Evolutionary conservation across 2,797 vertebrate genomes (phyloP), one percentile per base, ranked within the genome.

Genomic region (Parambassis ranga): DNA sequence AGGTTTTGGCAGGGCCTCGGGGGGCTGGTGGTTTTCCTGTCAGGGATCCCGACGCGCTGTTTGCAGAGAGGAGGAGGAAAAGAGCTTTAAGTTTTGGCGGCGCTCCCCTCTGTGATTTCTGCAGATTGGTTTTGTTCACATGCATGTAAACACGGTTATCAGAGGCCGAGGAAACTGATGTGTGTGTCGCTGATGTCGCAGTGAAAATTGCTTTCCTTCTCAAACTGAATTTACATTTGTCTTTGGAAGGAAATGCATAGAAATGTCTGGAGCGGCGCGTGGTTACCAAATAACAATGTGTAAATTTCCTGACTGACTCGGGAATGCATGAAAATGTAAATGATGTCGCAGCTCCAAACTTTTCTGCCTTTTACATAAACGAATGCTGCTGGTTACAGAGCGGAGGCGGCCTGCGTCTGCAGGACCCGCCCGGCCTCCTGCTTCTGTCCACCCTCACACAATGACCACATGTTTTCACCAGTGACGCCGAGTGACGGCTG

Each of bases 211-310:
- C 71, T 79, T 79, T 66, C 14, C 58, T 66, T 74, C 66, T 82
- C 73, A 77, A 64, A 75, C 61, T 48, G 65, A 73, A 83, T 87
- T 81, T 73, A 77, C 70, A 82, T 83, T 77, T 72, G 75, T 80
- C 68, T 79, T 68, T 63, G 49, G 50, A 51, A 32, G 39, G 14
- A 72, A 79, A 75, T 66, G 77, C 73, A 73, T 65, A 62, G 57
- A 55, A 75, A 70, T 49, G 49, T 79, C 58, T 75, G 43, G 23
- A 2, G 32, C 43, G 4, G 41, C 52, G 0, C 22, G 31, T 58
- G 23, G 69, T 77, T 83, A 77, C 69, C 67, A 36, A 69, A 81
- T 81, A 72, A 74, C 63, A 80, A 76, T 69, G 76, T 74, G 78
- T 76, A 71, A 66, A 77, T 75, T 50, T 70, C 14, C 51, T 5